Evolutionary conservation across 2,888 invertebrate genomes (phyloP).

Genomic region (Phaonia tiefii): DNA sequence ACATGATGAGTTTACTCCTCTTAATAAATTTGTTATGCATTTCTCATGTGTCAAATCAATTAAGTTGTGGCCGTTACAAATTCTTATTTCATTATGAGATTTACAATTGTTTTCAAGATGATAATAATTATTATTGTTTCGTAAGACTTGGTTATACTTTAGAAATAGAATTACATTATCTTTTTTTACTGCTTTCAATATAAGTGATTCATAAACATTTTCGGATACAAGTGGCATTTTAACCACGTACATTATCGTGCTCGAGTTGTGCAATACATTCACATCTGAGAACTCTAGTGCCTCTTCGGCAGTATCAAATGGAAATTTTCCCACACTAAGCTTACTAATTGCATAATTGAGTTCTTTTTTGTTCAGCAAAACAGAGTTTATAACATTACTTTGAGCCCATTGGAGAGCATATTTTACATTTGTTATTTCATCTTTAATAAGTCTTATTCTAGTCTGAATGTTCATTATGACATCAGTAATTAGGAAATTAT

Average conservation of each 20-base stretch:
- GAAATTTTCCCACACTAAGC: constrained; percentile 10
- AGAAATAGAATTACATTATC: constrained; percentile 19
- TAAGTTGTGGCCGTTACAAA: constrained; percentile 22
- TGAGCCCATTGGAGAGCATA: constrained; percentile 30
- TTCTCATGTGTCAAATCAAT: constrained; percentile 22
- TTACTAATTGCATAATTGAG: constrained; percentile 21
- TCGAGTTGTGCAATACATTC: constrained; percentile 16
- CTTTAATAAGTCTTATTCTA: constrained; percentile 24
- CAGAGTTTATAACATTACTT: constrained; percentile 32
- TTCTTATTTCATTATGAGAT: constrained; percentile 15
- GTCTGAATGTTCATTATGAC: constrained; percentile 19
- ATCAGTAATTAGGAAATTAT: constrained; percentile 5
- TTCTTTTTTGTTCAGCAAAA: constrained; percentile 23
- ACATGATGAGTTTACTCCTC: constrained; percentile 27
- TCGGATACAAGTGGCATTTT: constrained; percentile 17
- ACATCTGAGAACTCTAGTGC: constrained; percentile 13
- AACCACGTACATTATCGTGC: constrained; percentile 25
- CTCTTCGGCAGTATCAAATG: constrained; percentile 6
- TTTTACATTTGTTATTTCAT: constrained; percentile 29
- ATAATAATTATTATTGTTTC: constrained; percentile 20
- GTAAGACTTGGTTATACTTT: constrained; percentile 20
- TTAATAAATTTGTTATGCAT: constrained; percentile 19
- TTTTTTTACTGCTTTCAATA: constrained; percentile 18
- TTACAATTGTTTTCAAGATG: background rate
- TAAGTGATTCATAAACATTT: constrained; percentile 15